These are phyloP conservation scores for Shinisaurus crocodilurus DNA, from an alignment of 2,113 vertebrate genomes.

Conservation along the genomic window DNA sequence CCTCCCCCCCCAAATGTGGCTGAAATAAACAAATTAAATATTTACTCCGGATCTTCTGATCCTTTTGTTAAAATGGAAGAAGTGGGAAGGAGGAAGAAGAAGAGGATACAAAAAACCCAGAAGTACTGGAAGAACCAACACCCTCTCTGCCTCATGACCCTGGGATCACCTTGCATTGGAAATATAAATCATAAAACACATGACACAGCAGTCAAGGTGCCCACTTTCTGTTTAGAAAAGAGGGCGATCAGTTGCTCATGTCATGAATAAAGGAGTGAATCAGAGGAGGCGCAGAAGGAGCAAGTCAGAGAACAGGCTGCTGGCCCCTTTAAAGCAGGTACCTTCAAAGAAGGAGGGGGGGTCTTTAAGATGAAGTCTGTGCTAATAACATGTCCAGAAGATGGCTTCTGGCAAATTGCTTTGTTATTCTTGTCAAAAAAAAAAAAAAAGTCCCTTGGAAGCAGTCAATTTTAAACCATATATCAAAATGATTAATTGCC, in stretches of 20 bases:
- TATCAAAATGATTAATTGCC: conserved; percentile 99
- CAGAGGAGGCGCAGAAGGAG: conserved; percentile 64
- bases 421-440: conserved; percentile 98
- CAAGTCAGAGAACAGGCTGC: conserved; percentile 11
- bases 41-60: background rate
- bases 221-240: conserved; percentile 77
- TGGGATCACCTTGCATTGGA: conserved; percentile 49
- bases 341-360: conserved; percentile 72
- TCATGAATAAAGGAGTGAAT: conserved; percentile 76
- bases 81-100: accelerated
- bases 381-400: conserved; percentile 94
- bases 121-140: background rate
- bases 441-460: conserved; percentile 86
- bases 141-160: background rate
- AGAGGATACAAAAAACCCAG: background rate
- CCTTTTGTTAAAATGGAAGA: conserved; percentile 7
- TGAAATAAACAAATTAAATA: background rate
- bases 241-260: conserved; percentile 76
- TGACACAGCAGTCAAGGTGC: conserved; percentile 68
- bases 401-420: conserved; percentile 98
- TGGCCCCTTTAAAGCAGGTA: conserved; percentile 78
- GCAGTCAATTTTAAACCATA: conserved; percentile 97
- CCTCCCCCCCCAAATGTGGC: background rate
- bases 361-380: conserved; percentile 86
- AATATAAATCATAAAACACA: conserved; percentile 70